phyloP scores from a whole-genome alignment of 2,888 invertebrate species.

The Leptinotarsa rubiginosa region DNA sequence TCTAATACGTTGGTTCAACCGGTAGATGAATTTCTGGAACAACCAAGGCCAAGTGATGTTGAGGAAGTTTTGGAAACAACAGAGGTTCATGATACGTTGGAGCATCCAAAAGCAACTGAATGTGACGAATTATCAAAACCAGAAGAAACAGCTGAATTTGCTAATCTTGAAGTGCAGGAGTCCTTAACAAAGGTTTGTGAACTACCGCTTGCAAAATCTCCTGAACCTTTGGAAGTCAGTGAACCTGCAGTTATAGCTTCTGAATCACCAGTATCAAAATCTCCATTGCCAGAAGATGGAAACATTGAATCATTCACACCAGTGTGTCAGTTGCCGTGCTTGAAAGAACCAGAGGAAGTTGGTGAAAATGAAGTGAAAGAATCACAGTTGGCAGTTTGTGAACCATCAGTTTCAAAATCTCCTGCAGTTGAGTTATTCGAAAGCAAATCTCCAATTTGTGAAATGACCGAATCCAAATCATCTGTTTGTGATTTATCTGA shows the following conservation, averaged over 20 bases:
- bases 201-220: constrained; percentile 29
- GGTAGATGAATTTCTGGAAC: constrained; percentile 27
- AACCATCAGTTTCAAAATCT: constrained; percentile 24
- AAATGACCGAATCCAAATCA: constrained; percentile 31
- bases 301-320: neutral
- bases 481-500: constrained; percentile 37
- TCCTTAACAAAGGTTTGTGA: constrained; percentile 8
- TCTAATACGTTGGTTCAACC: neutral
- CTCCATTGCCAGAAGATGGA: neutral
- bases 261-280: neutral
- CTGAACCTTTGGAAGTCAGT: constrained; percentile 19
- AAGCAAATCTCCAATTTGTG: constrained; percentile 34
- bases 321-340: neutral
- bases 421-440: constrained; percentile 29
- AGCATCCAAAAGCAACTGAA: neutral
- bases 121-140: neutral
- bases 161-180: neutral
- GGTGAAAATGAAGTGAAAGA: neutral
- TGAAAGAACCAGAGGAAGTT: neutral
- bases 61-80: neutral
- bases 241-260: neutral
- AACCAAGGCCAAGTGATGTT: constrained; percentile 6
- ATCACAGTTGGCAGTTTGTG: constrained; percentile 23
- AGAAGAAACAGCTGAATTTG: neutral
- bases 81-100: neutral